Percentiles rank a stretch among this genome's conserved stretches.
Conservation (phyloP, 2,113 vertebrate genomes). For the Sorex araneus region DNA sequence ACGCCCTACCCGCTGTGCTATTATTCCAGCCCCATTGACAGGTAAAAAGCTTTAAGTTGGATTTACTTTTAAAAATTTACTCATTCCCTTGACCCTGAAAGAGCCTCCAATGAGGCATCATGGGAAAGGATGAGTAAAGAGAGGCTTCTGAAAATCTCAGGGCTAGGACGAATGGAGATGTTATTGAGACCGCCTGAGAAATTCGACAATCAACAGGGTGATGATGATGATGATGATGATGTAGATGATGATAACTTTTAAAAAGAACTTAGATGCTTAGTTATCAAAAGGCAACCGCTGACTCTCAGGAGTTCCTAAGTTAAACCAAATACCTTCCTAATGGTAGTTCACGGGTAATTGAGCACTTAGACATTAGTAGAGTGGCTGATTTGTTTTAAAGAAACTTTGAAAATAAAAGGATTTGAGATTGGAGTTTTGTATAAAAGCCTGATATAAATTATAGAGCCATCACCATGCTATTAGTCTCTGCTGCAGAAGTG, state of each 20-base stretch:
- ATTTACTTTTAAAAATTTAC: conserved; percentile 53
- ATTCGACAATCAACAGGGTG: too few relatives aligned
- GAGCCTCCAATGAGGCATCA: too few relatives aligned
- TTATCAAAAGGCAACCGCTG: neutral
- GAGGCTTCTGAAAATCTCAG: too few relatives aligned
- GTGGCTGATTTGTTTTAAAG: conserved; percentile 15
- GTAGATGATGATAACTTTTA: too few relatives aligned
- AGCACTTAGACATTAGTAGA: conserved; percentile 11
- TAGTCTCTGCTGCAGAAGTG: neutral
- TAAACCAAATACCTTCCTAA: neutral
- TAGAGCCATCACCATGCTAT: neutral
- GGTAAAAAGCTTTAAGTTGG: neutral
- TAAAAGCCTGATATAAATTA: conserved; percentile 2
- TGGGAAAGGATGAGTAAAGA: too few relatives aligned
- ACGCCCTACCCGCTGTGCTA: too few relatives aligned
- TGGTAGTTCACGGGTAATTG: neutral
- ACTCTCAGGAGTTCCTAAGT: neutral
- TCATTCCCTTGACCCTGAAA: too few relatives aligned
- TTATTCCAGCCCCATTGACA: too few relatives aligned
- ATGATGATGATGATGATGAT: too few relatives aligned
- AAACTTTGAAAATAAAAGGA: neutral
- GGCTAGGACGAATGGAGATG: too few relatives aligned
- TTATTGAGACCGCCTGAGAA: too few relatives aligned
- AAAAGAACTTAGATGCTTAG: conserved; percentile 11
- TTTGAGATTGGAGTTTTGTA: conserved; percentile 6